These are phyloP conservation scores for Pristionchus maxplancki DNA, from an alignment of 2,888 invertebrate genomes.

Conservation along the genomic window DNA sequence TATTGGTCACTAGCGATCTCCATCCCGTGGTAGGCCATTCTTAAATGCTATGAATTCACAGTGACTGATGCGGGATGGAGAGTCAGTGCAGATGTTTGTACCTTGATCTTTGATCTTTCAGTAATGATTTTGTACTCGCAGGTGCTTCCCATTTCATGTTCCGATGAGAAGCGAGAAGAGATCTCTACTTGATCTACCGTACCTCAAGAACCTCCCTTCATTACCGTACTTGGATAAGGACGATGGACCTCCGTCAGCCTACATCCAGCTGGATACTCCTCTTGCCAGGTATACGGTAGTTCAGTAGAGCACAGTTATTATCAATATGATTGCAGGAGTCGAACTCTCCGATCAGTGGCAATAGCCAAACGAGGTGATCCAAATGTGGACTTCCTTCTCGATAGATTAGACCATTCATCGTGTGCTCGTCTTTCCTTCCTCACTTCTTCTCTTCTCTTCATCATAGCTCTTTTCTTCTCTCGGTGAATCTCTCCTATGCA, in stretches of 20 bases:
- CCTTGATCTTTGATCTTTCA: not conserved
- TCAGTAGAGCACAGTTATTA: not conserved
- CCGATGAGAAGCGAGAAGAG: not conserved
- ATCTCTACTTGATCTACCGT: constrained; percentile 11
- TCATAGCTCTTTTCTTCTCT: not conserved
- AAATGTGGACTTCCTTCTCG: constrained; percentile 73
- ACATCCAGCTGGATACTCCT: constrained; percentile 65
- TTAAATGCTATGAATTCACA: not conserved
- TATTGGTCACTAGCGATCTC: too few relatives aligned
- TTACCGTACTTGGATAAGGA: constrained; percentile 32
- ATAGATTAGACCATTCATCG: constrained; percentile 63
- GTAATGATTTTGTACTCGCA: not conserved
- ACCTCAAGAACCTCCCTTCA: not conserved
- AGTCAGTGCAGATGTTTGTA: constrained; percentile 21
- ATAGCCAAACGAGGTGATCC: constrained; percentile 74
- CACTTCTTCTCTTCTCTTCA: not conserved
- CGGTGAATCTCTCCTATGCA: not conserved
- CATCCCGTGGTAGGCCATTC: too few relatives aligned
- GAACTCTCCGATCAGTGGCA: constrained; percentile 69
- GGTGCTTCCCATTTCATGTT: not conserved
- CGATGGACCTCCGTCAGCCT: constrained; percentile 38
- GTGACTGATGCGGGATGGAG: constrained; percentile 22
- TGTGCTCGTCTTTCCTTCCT: not conserved
- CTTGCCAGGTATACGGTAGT: constrained; percentile 58
- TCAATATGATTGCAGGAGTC: constrained; percentile 56